Conservation (phyloP, 2,797 vertebrate species). For the Mormyrops boulengeri region DNA sequence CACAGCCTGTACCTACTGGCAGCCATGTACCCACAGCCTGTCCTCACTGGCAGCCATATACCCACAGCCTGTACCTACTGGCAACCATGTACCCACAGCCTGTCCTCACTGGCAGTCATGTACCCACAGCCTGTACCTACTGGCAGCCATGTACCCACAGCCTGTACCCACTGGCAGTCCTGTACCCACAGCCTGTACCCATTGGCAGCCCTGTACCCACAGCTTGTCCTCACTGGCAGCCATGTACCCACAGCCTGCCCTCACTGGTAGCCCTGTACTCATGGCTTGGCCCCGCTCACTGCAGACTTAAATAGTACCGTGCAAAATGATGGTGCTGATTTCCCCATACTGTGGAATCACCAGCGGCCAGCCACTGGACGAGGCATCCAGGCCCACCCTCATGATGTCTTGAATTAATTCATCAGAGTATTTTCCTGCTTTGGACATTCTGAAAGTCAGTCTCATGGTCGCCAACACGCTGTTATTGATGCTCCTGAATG, state of each 20-base stretch:
- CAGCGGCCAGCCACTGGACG: constrained; percentile 61
- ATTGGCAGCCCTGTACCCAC: neutral
- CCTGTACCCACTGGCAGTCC: neutral
- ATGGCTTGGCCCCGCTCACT: neutral
- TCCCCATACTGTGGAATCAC: constrained; percentile 66
- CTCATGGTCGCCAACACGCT: constrained; percentile 69
- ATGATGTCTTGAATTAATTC: constrained; percentile 66
- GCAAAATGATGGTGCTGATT: constrained; percentile 65
- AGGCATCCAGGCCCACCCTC: constrained; percentile 59
- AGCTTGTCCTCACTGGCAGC: neutral
- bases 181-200: neutral
- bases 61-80: neutral
- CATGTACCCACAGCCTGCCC: neutral
- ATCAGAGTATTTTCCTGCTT: constrained; percentile 59
- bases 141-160: neutral
- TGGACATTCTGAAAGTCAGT: constrained; percentile 65
- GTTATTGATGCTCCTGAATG: constrained; percentile 64
- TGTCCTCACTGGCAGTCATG: neutral
- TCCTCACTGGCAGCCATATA: neutral
- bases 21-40: neutral
- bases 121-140: no score
- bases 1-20: neutral
- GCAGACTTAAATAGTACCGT: constrained; percentile 56
- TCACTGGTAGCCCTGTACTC: neutral
- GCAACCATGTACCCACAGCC: neutral